Evolutionary conservation across 2,113 vertebrate genomes (phyloP).

Genomic region (Trematocara unimaculatum): DNA sequence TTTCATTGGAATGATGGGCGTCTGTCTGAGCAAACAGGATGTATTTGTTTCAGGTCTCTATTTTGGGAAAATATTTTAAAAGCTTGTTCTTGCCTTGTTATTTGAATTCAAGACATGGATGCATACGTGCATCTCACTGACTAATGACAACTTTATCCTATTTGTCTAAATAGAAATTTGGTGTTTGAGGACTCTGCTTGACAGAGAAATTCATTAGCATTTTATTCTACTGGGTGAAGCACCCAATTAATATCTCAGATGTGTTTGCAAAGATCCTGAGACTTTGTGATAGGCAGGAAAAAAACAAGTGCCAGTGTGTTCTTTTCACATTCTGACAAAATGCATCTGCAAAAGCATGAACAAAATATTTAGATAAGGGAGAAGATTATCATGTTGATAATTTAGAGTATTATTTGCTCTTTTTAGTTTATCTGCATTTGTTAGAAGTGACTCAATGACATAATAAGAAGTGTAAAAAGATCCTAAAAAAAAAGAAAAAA

Average conservation of each 20-base stretch:
- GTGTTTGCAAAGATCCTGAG: background rate
- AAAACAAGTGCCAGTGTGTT: background rate
- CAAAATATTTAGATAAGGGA: background rate
- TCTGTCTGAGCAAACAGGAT: background rate
- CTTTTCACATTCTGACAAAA: background rate
- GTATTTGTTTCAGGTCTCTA: background rate
- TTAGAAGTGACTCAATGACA: background rate
- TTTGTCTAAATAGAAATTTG: background rate
- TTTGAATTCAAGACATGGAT: background rate
- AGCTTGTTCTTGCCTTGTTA: background rate
- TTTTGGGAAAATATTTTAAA: background rate
- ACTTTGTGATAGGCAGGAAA: background rate
- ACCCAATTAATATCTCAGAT: background rate
- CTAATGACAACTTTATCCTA: background rate
- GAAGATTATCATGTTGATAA: background rate
- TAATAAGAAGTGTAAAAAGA: background rate
- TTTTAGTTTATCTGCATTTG: background rate
- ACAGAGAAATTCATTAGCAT: background rate
- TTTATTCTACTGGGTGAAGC: background rate
- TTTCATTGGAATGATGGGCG: background rate
- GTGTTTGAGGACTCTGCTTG: background rate
- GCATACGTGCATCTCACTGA: background rate
- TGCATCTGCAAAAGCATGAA: background rate
- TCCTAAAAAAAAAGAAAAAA: background rate
- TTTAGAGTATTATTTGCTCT: background rate